Evolutionary conservation across 2,888 invertebrate species (phyloP), one percentile per base, ranked within the genome.

Genomic region (Scaptomyza flava): DNA sequence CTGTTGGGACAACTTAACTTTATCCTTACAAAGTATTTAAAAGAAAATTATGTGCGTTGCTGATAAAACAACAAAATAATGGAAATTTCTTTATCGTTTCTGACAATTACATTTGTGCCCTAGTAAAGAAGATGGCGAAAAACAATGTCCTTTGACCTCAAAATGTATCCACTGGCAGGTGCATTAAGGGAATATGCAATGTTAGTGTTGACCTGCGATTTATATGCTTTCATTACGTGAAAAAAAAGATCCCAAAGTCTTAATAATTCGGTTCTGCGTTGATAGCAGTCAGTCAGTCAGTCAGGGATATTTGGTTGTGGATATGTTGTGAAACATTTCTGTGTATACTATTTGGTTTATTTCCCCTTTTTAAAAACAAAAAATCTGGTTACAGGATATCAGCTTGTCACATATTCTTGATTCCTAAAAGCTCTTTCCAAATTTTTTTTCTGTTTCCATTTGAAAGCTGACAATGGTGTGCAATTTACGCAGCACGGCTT

Each of bases 401-500:
- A 30, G 3, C 9, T 14, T 9, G 54, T 36, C 14, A 2, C 30
- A 30, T 6, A 14, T 9, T 27, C n/a, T 0, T 2, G 2, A 27
- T 9, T 52, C 3, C 6, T 6, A 8, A 5, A 38, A 38, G 31
- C 12, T 36, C 33, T 20, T 14, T 6, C n/a, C 11, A 17, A 17
- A 17, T 34, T 27, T 36, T 36, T 14, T 41, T 50, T 50, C 14
- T 64, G 60, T 54, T n/a, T n/a, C 59, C 59, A 31, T 30, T 69
- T 63, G 78, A 68, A 57, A 63, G 80, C 69, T 84, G 84, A 81
- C 81, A 81, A 84, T 81, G 66, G 85, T 51, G 71, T 56, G 73
- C 83, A 82, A 82, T 85, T 85, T 82, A 78, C 82, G 82, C 86
- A 76, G 79, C 75, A 63, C 64, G 68, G 68, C 45, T 48, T 64